Evolutionary conservation across 2,797 vertebrate genomes (phyloP), one percentile per base, ranked within the genome.

Genomic region (Lepilemur ruficaudatus): DNA sequence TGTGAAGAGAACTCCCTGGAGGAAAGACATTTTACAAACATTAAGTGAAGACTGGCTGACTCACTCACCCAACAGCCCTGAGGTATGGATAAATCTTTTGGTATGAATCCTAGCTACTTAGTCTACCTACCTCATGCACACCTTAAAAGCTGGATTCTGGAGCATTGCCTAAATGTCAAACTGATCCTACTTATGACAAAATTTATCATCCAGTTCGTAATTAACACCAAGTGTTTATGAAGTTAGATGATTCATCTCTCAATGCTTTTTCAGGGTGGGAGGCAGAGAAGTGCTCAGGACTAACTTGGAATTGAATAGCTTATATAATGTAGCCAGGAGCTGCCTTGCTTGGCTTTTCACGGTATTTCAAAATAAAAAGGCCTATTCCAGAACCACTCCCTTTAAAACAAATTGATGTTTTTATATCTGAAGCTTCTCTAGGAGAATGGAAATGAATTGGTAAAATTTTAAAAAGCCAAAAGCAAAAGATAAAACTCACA

Each of bases 101-200:
- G 75, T 80, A 35, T 22, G 73, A 91, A 75, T 84, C 67, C 43
- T 78, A 59, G 38, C 46, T 43, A 13, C 65, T 93, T 59, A 41
- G 20, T 95, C 41, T 57, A 35, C 46, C n/a, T 18, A 80, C n/a
- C 35, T 41, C 52, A n/a, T 0, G 57, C 20, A 50, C 48, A 93
- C 48, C 65, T 96, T 96, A 73, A 90, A 89, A 84, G 15, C 20
- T 57, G 25, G 55, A 52, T 94, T 81, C 50, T 73, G 79, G 41
- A 88, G 50, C 38, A 41, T 84, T 95, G 87, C 69, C 69, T 89
- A 89, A 96, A 96, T 97, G 91, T 97, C 91, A 96, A 18, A 95
- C 65, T 35, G 70, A 89, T 92, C 59, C 63, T 84, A 65, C 76
- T 79, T 88, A 89, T 7, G 87, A 67, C 12, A 70, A 79, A 95